These are phyloP conservation scores for Leistus spinibarbis DNA, from an alignment of 2,888 invertebrate genomes.

Conservation along the genomic window DNA sequence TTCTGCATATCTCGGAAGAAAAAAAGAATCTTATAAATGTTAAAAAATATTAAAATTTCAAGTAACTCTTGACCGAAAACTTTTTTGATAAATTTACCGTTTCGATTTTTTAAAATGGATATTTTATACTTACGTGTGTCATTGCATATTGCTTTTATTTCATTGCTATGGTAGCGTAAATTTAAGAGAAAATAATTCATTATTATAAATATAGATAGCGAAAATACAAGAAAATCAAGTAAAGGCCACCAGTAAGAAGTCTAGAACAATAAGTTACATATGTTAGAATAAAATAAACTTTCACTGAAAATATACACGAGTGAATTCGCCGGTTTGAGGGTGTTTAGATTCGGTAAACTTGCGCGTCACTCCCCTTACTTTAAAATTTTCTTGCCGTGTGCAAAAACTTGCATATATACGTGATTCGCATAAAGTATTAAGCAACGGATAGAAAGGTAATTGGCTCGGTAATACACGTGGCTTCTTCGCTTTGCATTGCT, in stretches of 20 bases:
- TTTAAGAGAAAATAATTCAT: too few species aligned
- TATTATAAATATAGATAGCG: too few species aligned
- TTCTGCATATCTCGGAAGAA: too few species aligned
- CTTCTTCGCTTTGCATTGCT: background rate
- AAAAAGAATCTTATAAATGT: too few species aligned
- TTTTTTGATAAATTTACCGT: too few species aligned
- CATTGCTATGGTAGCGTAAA: too few species aligned
- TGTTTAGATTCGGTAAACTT: background rate
- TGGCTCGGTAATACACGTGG: background rate
- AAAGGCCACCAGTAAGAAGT: background rate
- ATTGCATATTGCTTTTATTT: too few species aligned
- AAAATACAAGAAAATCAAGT: background rate
- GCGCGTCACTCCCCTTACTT: background rate
- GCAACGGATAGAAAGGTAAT: constrained; percentile 6
- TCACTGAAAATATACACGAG: background rate
- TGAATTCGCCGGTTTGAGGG: background rate
- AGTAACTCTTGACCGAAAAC: too few species aligned
- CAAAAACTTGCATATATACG: constrained; percentile 19
- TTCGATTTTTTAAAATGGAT: too few species aligned
- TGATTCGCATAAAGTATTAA: constrained; percentile 11
- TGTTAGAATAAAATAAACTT: background rate
- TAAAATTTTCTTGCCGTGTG: background rate
- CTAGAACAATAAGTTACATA: background rate
- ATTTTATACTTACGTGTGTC: too few species aligned
- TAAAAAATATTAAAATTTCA: too few species aligned